Base-by-base conservation (phyloP, 2,888 invertebrate genomes). In the Dryocosmus kuriphilus region DNA sequence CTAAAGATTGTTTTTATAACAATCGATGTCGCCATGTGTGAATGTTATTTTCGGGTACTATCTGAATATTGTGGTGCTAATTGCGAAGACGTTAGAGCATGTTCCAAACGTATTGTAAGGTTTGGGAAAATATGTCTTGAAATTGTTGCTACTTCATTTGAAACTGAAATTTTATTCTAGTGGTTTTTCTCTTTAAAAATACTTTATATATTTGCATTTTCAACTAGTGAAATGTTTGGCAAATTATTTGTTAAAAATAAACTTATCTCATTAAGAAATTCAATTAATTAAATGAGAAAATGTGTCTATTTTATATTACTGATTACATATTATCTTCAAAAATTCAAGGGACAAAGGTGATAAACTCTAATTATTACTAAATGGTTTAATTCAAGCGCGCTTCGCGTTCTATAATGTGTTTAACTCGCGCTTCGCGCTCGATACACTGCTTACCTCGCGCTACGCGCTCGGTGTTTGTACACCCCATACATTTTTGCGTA, bases 31-130 rank as follows among this genome's bases (percentile, higher is more conserved):
- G 35, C 38, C 24, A n/a, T 11, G 11, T 38, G 30, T 14, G 30
- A 16, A n/a, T 35, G 32, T 35, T n/a, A 63, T 63, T 63, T n/a
- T 22, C 51, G 8, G n/a, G 35, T 22, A 41, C 35, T 65, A 41
- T 65, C 41, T 35, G 24, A 41, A 41, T 65, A 41, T 35, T 63
- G 63, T 65, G 65, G 46, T 67, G 46, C 67, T 67, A 67, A 67
- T 46, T 67, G n/a, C 27, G 30, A 30, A 41, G 1, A 27, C 16
- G 46, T 41, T 32, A 62, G 9, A 62, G 1, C 0, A 9, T n/a
- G 11, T 38, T 9, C 38, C 11, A 38, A 11, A 9, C 38, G 7
- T 38, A 38, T 38, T 38, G 11, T 38, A 38, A 38, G 32, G 8
- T 22, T 11, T 19, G 11, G 63, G 22, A 63, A 63, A 63, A 63